Percentiles rank a stretch among this genome's conserved stretches.
These are phyloP conservation scores for Apus apus DNA, from an alignment of 2,113 vertebrate genomes.

Conservation along the genomic window DNA sequence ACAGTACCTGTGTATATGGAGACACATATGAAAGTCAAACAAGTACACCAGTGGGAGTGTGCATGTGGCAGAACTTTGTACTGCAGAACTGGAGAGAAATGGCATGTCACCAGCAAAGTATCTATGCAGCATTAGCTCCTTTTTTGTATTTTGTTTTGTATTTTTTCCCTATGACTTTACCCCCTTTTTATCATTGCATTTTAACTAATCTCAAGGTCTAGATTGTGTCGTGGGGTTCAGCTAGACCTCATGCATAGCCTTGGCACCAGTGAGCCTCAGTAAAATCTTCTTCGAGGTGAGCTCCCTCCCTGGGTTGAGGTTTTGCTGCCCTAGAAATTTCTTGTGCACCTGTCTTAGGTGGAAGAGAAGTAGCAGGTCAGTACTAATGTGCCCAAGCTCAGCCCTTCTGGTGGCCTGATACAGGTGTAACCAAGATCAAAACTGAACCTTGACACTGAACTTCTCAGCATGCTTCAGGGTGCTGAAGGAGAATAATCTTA, in stretches of 20 bases:
- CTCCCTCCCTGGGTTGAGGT: not conserved
- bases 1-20: not conserved
- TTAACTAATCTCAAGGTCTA: not conserved
- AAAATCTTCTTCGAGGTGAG: not conserved
- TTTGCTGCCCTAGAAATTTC: not conserved
- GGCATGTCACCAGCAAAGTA: not conserved
- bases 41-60: not conserved
- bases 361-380: not conserved
- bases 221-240: not conserved
- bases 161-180: not conserved
- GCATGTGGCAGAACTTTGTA: not conserved
- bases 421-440: not conserved
- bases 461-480: not conserved
- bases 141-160: not conserved
- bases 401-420: not conserved
- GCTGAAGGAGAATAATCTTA: not conserved
- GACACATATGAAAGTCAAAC: not conserved
- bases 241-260: not conserved
- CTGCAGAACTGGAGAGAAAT: not conserved
- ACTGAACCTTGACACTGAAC: not conserved
- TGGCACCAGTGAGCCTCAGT: not conserved
- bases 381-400: not conserved
- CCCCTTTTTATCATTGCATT: not conserved
- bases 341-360: not conserved
- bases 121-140: accelerated